phyloP scores from a whole-genome alignment of 2,797 vertebrate genomes.

The Urocyon cinereoargenteus region DNA sequence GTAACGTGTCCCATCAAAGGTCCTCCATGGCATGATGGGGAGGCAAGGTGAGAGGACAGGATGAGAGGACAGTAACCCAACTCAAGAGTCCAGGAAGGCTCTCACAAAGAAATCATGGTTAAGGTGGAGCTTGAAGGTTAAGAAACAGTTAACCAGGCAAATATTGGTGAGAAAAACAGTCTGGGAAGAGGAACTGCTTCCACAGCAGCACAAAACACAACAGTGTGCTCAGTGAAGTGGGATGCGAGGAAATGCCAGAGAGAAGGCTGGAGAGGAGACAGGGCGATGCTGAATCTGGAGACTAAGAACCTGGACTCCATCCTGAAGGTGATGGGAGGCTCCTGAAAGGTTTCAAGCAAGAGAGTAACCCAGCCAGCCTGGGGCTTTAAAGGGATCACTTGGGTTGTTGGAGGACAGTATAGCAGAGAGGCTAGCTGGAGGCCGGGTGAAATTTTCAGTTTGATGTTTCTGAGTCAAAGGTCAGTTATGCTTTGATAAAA shows the following conservation, averaged over 20 bases:
- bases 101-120: background rate
- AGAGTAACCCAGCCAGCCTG: slow-evolving; percentile 13
- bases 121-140: slow-evolving; percentile 11
- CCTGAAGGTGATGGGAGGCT: background rate
- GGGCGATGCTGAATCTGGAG: background rate
- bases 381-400: slow-evolving; percentile 14
- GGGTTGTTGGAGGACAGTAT: background rate
- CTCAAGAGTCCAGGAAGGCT: background rate
- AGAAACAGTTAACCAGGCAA: slow-evolving; percentile 29
- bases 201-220: background rate
- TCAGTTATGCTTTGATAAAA: slow-evolving; percentile 61
- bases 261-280: background rate
- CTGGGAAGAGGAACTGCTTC: background rate
- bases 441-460: slow-evolving; percentile 24
- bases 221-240: background rate
- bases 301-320: background rate
- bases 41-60: background rate
- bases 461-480: slow-evolving; percentile 52
- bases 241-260: background rate
- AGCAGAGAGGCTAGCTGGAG: background rate
- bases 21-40: background rate
- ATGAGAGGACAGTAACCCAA: background rate
- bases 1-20: background rate
- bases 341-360: background rate
- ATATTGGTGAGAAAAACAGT: background rate